Evolutionary conservation across 2,797 vertebrate genomes (phyloP).

Genomic region (Microchirus variegatus): DNA sequence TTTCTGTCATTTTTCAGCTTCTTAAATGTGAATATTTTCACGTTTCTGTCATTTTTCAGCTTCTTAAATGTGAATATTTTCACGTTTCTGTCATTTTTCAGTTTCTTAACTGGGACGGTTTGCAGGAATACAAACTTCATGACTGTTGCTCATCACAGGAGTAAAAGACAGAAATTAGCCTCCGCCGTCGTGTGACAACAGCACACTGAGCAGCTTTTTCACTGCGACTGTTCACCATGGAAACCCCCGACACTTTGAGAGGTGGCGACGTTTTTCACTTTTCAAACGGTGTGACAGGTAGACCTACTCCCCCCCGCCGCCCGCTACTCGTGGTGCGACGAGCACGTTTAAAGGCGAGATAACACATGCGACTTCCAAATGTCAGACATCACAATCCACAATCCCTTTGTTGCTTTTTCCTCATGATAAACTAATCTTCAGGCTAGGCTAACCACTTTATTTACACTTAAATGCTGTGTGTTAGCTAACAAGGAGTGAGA

Average conservation of each 20-base stretch:
- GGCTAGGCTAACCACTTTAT: too few species aligned
- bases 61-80: too few species aligned
- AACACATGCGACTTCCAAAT: slow-evolving; percentile 14
- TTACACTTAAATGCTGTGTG: too few species aligned
- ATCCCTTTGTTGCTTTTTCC: slow-evolving; percentile 9
- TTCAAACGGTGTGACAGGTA: slow-evolving; percentile 19
- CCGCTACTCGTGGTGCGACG: background rate
- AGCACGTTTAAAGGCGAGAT: slow-evolving; percentile 10
- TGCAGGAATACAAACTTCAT: too few species aligned
- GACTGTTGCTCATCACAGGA: slow-evolving; percentile 55
- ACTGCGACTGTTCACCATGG: slow-evolving; percentile 51
- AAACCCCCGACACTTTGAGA: slow-evolving; percentile 44
- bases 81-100: too few species aligned
- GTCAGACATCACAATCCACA: background rate
- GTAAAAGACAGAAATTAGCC: slow-evolving; percentile 46
- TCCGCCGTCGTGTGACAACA: slow-evolving; percentile 22
- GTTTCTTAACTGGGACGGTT: too few species aligned
- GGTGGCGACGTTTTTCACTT: slow-evolving; percentile 13
- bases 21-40: too few species aligned
- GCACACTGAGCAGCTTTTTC: slow-evolving; percentile 19
- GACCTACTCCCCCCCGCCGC: slow-evolving; percentile 2
- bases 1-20: too few species aligned
- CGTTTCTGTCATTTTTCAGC: too few species aligned
- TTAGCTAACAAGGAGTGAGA: too few species aligned
- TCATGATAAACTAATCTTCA: background rate